A percentile compares a stretch with the other conserved stretches of the same genome.
Evolutionary conservation across 2,797 vertebrate genomes (phyloP).

Genomic region (Merluccius polli): DNA sequence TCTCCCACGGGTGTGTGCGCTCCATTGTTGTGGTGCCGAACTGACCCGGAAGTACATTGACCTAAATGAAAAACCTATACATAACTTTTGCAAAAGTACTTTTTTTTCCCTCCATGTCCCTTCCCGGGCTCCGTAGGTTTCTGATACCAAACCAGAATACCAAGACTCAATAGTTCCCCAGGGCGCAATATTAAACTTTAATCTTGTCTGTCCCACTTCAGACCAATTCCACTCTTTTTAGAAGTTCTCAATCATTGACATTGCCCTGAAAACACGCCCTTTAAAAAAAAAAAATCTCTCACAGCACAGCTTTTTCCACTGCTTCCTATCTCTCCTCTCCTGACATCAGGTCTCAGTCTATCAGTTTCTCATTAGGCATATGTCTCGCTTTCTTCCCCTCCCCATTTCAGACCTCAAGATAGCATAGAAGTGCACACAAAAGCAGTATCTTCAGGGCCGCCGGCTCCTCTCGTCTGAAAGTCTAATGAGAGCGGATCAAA

Average conservation of each 20-base stretch:
- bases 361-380: conserved; percentile 75
- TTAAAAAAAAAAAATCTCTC: conserved; percentile 28
- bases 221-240: conserved; percentile 40
- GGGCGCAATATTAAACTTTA: conserved; percentile 47
- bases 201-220: conserved; percentile 60
- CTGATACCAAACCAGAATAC: conserved; percentile 18
- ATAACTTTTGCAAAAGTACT: no score
- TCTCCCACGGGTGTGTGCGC: no score
- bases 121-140: no score
- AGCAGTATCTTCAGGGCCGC: conserved; percentile 66
- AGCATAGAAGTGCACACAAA: conserved; percentile 69
- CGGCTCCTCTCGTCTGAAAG: conserved; percentile 66
- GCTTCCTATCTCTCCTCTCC: conserved; percentile 38
- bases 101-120: no score
- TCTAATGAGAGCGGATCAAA: conserved; percentile 73
- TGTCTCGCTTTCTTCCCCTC: conserved; percentile 65
- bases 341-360: conserved; percentile 47
- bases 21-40: no score
- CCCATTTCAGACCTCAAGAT: conserved; percentile 66
- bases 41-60: no score
- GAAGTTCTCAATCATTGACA: conserved; percentile 51
- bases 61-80: no score
- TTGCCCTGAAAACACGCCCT: conserved; percentile 53
- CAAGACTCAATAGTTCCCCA: conserved; percentile 19
- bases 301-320: conserved; percentile 18